phyloP scores from a whole-genome alignment of 2,797 vertebrate genomes.

The Acanthiza pusilla region DNA sequence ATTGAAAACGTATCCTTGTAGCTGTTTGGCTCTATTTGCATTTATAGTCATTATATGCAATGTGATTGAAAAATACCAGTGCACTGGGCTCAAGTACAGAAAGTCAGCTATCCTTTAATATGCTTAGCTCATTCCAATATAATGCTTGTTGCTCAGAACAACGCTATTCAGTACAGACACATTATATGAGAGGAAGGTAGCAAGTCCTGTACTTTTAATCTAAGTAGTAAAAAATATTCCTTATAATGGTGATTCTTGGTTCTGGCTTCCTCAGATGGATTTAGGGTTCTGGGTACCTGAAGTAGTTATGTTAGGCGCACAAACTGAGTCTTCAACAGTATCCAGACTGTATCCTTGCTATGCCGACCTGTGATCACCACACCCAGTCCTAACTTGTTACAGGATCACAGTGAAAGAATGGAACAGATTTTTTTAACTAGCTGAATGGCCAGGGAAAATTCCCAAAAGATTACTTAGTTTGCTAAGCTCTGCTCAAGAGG shows the following conservation, averaged over 20 bases:
- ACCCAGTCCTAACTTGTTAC: neutral
- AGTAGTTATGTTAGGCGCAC: neutral
- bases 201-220: neutral
- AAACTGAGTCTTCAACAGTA: neutral
- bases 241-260: neutral
- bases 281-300: neutral
- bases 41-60: neutral
- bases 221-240: neutral
- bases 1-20: neutral
- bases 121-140: neutral
- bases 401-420: neutral
- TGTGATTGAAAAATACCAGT: neutral
- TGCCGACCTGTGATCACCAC: neutral
- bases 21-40: neutral
- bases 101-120: neutral
- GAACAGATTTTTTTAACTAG: neutral
- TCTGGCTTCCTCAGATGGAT: neutral
- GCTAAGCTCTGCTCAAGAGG: neutral
- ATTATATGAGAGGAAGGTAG: neutral
- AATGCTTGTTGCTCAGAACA: neutral
- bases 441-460: neutral
- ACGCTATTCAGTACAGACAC: neutral
- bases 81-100: neutral
- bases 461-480: neutral
- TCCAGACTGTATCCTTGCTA: neutral